These are phyloP conservation scores for Cephus pygmeus DNA, from an alignment of 2,888 invertebrate genomes.

Conservation along the genomic window DNA sequence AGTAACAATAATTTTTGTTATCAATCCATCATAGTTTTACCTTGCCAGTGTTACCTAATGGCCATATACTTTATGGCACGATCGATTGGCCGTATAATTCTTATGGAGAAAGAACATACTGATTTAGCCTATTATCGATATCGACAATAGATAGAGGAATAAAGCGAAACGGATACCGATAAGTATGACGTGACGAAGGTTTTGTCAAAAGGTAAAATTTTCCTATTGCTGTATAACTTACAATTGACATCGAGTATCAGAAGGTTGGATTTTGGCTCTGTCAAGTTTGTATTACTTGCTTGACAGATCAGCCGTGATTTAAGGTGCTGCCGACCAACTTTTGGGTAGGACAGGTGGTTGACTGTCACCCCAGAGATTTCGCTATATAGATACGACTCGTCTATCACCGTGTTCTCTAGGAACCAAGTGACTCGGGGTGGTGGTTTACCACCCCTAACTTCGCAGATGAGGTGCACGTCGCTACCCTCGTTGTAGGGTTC, in stretches of 20 bases:
- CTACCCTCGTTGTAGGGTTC: slow-evolving; percentile 89
- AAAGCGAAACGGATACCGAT: not conserved
- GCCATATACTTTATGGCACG: not conserved
- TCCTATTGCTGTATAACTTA: slow-evolving; percentile 70
- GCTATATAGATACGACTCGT: slow-evolving; percentile 82
- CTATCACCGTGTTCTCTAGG: slow-evolving; percentile 85
- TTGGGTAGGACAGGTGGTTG: slow-evolving; percentile 83
- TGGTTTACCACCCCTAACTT: slow-evolving; percentile 86
- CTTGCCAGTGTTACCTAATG: no score
- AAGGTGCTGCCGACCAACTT: slow-evolving; percentile 84
- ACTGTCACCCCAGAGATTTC: slow-evolving; percentile 76
- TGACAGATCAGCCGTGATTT: slow-evolving; percentile 87
- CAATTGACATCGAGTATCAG: slow-evolving; percentile 86
- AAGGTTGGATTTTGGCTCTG: slow-evolving; percentile 80
- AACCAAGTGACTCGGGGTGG: slow-evolving; percentile 86
- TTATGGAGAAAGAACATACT: not conserved
- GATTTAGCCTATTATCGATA: not conserved
- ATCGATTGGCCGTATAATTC: not conserved
- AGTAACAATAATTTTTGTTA: not conserved
- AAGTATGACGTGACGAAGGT: not conserved
- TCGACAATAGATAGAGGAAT: not conserved
- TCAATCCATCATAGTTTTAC: not conserved
- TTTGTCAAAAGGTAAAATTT: no score
- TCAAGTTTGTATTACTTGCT: slow-evolving; percentile 87
- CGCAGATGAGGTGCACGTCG: slow-evolving; percentile 83